Evolutionary conservation across 2,797 vertebrate genomes (phyloP).

Genomic region (Bucorvus abyssinicus): DNA sequence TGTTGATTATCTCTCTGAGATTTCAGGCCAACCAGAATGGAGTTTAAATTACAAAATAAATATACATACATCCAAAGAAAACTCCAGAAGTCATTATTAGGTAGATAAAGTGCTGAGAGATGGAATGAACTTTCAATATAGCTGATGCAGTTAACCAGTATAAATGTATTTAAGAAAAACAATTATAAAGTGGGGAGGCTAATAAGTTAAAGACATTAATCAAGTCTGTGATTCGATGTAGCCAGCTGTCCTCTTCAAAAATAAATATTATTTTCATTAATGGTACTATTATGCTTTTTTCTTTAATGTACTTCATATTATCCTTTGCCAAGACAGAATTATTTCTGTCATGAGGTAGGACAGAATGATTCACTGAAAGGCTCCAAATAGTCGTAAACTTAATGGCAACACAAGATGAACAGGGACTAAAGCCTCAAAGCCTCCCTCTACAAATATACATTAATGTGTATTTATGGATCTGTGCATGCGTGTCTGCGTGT

Average conservation of each 20-base stretch:
- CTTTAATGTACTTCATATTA: neutral
- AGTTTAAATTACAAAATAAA: neutral
- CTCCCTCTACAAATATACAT: neutral
- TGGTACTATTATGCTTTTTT: neutral
- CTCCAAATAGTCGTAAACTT: neutral
- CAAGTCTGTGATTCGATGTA: neutral
- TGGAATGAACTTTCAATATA: neutral
- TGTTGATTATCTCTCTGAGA: neutral
- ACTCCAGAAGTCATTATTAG: neutral
- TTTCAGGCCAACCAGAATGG: neutral
- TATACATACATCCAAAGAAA: neutral
- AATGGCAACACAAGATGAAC: neutral
- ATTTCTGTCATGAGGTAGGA: neutral
- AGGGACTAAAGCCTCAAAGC: neutral
- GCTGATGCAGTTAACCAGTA: neutral
- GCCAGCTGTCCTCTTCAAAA: neutral
- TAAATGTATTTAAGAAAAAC: neutral
- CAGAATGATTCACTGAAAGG: neutral
- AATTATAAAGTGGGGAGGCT: neutral
- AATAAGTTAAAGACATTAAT: neutral
- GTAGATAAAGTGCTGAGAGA: neutral
- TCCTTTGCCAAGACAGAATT: neutral
- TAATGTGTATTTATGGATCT: neutral
- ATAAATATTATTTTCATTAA: neutral
- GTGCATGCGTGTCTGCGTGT: neutral